phyloP scores from a whole-genome alignment of 2,113 vertebrate genomes.

The Trematocara variabile region DNA sequence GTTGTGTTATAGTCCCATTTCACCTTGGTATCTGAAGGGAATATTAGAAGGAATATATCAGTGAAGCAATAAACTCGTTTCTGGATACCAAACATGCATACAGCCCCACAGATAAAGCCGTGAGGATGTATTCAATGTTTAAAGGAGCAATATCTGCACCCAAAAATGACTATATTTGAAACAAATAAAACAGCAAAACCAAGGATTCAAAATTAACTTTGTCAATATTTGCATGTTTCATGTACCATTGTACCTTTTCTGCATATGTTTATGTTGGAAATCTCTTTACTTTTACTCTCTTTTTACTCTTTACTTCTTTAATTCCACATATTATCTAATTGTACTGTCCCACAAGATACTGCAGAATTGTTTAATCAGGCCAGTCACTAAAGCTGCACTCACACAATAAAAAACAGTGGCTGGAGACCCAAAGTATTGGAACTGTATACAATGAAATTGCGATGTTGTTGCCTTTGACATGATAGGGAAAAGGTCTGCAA shows the following conservation, averaged over 20 bases:
- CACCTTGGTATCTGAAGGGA: not conserved
- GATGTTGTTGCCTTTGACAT: not conserved
- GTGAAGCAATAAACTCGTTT: not conserved
- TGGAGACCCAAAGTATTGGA: not conserved
- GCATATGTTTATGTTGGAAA: not conserved
- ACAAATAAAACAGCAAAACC: not conserved
- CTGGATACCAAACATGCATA: not conserved
- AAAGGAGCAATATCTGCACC: not conserved
- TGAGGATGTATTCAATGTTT: not conserved
- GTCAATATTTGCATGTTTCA: not conserved
- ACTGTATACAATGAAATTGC: not conserved
- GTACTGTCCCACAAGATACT: not conserved
- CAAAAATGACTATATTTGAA: not conserved
- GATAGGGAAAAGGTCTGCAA: not conserved
- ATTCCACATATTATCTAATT: not conserved
- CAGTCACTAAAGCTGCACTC: not conserved
- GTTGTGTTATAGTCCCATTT: not conserved
- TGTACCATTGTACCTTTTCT: not conserved
- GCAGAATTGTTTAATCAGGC: not conserved
- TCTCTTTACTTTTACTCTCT: not conserved
- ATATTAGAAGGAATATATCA: not conserved
- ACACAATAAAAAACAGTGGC: not conserved
- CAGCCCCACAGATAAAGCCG: not conserved
- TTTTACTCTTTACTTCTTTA: no score
- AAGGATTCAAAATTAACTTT: not conserved